A percentile compares a stretch with the other conserved stretches of the same genome.
Conservation (phyloP, 2,113 vertebrate genomes). For the Ploceus nigricollis region DNA sequence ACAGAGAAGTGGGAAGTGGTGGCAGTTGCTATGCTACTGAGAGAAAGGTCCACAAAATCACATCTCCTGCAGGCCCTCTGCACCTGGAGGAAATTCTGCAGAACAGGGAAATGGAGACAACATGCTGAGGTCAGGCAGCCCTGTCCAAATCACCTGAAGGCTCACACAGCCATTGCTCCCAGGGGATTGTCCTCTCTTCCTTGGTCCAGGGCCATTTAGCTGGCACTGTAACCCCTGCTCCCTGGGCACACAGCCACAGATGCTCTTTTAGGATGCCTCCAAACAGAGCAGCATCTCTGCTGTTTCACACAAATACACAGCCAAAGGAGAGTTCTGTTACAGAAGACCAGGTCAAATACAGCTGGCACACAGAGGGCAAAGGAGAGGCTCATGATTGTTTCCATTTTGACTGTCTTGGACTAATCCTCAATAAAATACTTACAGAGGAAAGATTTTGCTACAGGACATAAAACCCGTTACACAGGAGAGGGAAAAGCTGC, state of each 20-base stretch:
- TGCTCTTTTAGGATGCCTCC: not conserved
- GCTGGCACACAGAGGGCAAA: not conserved
- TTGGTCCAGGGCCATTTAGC: not conserved
- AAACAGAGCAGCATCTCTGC: not conserved
- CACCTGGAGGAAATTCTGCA: not conserved
- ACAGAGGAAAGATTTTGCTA: not conserved
- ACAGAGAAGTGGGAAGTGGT: not conserved
- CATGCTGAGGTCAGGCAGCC: rapidly evolving
- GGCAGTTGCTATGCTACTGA: constrained; percentile 34
- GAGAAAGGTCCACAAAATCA: not conserved
- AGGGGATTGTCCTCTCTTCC: not conserved
- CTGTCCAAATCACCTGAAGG: rapidly evolving
- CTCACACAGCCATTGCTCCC: not conserved
- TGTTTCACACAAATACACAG: not conserved
- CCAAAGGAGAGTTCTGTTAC: not conserved
- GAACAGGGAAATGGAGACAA: not conserved
- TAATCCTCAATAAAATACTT: not conserved
- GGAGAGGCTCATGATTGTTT: not conserved
- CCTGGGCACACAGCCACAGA: not conserved
- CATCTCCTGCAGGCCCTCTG: not conserved
- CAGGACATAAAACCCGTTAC: not conserved
- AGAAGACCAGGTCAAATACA: not conserved
- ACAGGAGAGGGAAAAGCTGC: not conserved
- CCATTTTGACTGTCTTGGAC: not conserved
- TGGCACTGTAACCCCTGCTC: not conserved